These are phyloP conservation scores for Siniperca knerii DNA, from an alignment of 2,113 vertebrate species.

Conservation along the genomic window DNA sequence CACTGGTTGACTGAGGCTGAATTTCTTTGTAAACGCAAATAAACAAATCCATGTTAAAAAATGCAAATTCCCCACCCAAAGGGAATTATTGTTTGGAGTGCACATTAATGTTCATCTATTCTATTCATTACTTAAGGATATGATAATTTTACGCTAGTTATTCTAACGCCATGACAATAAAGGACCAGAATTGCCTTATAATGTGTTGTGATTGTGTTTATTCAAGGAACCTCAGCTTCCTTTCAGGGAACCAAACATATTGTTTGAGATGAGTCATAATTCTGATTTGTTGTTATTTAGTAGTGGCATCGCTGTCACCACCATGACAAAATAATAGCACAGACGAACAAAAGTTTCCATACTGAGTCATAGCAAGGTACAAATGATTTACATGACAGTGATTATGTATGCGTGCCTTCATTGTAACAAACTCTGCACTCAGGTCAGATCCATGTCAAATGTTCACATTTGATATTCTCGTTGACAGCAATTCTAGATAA, in stretches of 20 bases:
- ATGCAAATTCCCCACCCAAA: constrained; percentile 45
- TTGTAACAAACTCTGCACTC: background rate
- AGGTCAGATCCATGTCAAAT: constrained; percentile 9
- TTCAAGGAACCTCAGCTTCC: constrained; percentile 28
- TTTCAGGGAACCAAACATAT: constrained; percentile 32
- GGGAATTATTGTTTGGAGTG: constrained; percentile 36
- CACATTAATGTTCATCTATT: constrained; percentile 50
- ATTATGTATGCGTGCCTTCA: background rate
- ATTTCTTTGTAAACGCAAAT: constrained; percentile 20
- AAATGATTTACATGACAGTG: constrained; percentile 13
- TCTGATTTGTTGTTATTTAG: constrained; percentile 41
- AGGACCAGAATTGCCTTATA: constrained; percentile 39
- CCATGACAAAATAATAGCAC: constrained; percentile 33
- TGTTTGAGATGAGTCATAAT: constrained; percentile 45
- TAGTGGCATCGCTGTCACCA: constrained; percentile 1
- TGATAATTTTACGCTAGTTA: constrained; percentile 47
- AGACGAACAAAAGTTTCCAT: background rate
- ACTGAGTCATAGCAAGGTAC: constrained; percentile 16
- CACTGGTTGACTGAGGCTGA: constrained; percentile 24
- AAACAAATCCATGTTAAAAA: constrained; percentile 51
- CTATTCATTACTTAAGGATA: constrained; percentile 61
- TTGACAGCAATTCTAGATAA: background rate
- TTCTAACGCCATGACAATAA: constrained; percentile 39
- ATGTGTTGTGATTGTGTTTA: constrained; percentile 32
- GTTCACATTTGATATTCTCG: background rate